phyloP scores from a whole-genome alignment of 2,888 invertebrate species.

The Leuctra nigra region DNA sequence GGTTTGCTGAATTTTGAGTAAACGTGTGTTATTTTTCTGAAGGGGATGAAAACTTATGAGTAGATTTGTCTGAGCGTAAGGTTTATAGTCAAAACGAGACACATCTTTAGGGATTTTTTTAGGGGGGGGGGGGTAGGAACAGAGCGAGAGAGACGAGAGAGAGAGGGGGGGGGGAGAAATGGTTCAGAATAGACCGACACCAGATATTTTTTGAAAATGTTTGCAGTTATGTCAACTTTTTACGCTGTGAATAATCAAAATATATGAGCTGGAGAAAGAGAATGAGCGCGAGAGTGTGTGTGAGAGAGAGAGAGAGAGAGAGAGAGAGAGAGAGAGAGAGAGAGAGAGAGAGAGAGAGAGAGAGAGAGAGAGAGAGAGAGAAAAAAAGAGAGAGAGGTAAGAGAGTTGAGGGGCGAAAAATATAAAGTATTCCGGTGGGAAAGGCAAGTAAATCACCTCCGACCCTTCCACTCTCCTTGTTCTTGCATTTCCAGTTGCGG shows the following conservation, averaged over 20 bases:
- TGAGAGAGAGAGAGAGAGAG: conserved; percentile 18
- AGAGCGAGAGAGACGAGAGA: conserved; percentile 1
- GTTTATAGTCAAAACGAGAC: conserved; percentile 21
- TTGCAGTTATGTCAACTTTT: conserved; percentile 24
- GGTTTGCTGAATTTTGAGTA: conserved; percentile 11
- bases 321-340: conserved; percentile 27
- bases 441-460: conserved; percentile 24
- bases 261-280: conserved; percentile 25
- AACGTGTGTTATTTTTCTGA: not conserved
- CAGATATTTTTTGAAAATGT: conserved; percentile 15
- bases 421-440: conserved; percentile 27
- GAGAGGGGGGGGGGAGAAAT: conserved; percentile 32
- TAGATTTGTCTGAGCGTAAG: conserved; percentile 18
- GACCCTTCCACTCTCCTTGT: conserved; percentile 13
- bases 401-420: conserved; percentile 18
- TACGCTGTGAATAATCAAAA: conserved; percentile 28
- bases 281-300: conserved; percentile 28
- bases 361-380: conserved; percentile 19
- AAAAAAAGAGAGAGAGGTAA: conserved; percentile 30
- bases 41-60: conserved; percentile 4
- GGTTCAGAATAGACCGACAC: conserved; percentile 8
- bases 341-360: conserved; percentile 28
- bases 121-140: not conserved
- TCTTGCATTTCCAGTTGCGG: conserved; percentile 14
- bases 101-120: conserved; percentile 8